Evolutionary conservation across 2,797 vertebrate genomes (phyloP), one percentile per base, ranked within the genome.

Genomic region (Zalophus californianus): DNA sequence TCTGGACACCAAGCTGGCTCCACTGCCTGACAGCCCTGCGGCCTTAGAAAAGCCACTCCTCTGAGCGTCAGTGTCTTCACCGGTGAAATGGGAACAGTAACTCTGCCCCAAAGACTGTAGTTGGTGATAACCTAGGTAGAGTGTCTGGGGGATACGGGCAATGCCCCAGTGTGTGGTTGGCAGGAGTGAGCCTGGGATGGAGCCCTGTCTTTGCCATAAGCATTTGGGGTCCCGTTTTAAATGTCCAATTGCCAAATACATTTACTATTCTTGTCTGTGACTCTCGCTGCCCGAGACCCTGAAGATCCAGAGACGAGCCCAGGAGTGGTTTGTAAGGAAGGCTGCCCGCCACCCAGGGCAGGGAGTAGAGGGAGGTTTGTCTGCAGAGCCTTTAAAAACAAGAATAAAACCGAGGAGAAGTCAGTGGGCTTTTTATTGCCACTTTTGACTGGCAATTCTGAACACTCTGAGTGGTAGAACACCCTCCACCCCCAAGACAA

Each of bases 21-120:
- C 7, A 2, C 14, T 35, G 77, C 50, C 18, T 14, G 12, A 21
- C 21, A 14, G 16, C 14, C 15, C 0, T 1, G 7, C 0, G 11
- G 13, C 13, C 32, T 70, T 16, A 7, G 44, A 38, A 38, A 41
- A 7, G 32, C 29, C 6, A 48, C 3, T 6, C 2, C 3, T 23
- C 68, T 3, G 6, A 72, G 70, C 20, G 44, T 44, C 5, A 0
- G 27, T 15, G 11, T 70, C 85, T 7, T n/a, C 38, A 44, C 10
- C 75, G 50, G 44, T 27, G 13, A 77, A 72, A 44, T 35, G 27
- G 72, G 20, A 27, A 2, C 10, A 3, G 7, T 6, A 5, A 13
- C 9, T 12, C 3, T 11, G 18, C 2, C 3, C 21, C 29, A 44
- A 52, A 52, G 41, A 48, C 41, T 23, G 1, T 16, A 44, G 41